Evolutionary conservation across 2,113 vertebrate genomes (phyloP).

Genomic region (Podarcis muralis): DNA sequence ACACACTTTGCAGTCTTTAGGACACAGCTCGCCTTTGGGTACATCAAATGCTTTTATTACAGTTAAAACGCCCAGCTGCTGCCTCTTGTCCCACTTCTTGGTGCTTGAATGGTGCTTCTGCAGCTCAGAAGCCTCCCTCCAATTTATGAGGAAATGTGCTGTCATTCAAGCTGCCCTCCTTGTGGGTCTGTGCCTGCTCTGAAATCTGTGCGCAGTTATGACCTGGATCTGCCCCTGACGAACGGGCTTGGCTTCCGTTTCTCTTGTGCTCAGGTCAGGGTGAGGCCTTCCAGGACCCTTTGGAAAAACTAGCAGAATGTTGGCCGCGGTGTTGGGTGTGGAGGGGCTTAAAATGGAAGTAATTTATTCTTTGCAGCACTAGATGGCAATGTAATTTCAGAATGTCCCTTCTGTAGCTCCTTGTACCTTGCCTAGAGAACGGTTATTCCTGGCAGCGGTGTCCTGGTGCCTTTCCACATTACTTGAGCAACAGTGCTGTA

Average conservation of each 20-base stretch:
- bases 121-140: not conserved
- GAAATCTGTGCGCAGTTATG: not conserved
- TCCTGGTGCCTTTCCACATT: not conserved
- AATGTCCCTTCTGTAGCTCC: not conserved
- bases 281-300: not conserved
- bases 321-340: fast-evolving
- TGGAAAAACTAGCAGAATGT: fast-evolving
- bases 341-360: not conserved
- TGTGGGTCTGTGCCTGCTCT: constrained; percentile 3
- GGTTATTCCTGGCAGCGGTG: too few species aligned
- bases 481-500: not conserved
- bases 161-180: constrained; percentile 5
- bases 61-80: not conserved
- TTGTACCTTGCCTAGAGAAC: not conserved
- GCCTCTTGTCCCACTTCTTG: fast-evolving
- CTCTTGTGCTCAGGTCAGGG: not conserved
- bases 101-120: not conserved
- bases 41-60: not conserved
- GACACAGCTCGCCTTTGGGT: fast-evolving
- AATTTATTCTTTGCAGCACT: not conserved
- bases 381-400: constrained; percentile 28
- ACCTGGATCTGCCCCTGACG: not conserved
- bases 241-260: constrained; percentile 18
- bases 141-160: not conserved
- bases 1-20: not conserved